phyloP scores from a whole-genome alignment of 2,113 vertebrate species.

The Festucalex cinctus region DNA sequence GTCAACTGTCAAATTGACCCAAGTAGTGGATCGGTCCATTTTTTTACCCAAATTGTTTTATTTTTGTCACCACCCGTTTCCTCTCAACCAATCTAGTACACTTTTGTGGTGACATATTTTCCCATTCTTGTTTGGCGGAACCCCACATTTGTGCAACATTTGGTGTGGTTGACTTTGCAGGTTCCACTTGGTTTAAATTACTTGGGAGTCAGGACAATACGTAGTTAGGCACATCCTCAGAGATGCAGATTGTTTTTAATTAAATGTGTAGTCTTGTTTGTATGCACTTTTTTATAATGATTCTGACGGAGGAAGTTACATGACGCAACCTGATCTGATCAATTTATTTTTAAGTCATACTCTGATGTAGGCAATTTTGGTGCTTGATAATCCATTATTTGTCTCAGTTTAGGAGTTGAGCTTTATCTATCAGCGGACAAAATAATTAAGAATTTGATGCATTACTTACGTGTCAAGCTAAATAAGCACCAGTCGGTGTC shows the following conservation, averaged over 20 bases:
- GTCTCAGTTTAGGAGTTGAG: background rate
- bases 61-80: background rate
- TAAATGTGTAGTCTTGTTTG: background rate
- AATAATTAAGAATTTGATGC: background rate
- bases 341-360: background rate
- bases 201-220: no score
- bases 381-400: background rate
- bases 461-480: background rate
- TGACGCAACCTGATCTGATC: background rate
- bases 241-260: slow-evolving; percentile 1
- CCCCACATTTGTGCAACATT: background rate
- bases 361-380: background rate
- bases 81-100: background rate
- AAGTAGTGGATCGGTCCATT: no score
- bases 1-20: no score
- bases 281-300: slow-evolving; percentile 4
- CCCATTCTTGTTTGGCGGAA: background rate
- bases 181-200: background rate
- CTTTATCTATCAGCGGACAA: slow-evolving; percentile 1
- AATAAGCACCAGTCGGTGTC: slow-evolving; percentile 17
- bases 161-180: background rate
- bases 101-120: background rate
- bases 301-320: background rate
- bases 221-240: no score
- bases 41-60: no score